These are phyloP conservation scores for Cecropterus lyciades DNA, from an alignment of 1,140 invertebrate species.

Conservation along the genomic window DNA sequence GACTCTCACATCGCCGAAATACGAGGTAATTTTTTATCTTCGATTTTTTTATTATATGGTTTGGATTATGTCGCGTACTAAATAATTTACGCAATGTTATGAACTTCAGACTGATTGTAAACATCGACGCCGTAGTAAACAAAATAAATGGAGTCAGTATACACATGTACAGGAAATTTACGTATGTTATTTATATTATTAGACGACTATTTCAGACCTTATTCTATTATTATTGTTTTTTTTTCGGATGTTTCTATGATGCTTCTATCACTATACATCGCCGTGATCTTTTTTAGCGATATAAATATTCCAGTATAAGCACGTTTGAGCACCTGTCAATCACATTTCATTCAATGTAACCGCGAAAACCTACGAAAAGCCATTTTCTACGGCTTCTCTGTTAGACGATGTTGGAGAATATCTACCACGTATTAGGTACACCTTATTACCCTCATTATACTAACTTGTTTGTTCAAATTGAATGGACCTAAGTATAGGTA, in stretches of 20 bases:
- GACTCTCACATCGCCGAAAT: conserved; percentile 94
- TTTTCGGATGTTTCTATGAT: too few relatives aligned
- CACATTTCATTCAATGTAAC: conserved; percentile 5
- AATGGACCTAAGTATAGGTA: background rate
- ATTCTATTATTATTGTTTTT: too few relatives aligned
- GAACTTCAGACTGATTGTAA: too few relatives aligned
- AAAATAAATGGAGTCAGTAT: too few relatives aligned
- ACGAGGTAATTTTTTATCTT: conserved; percentile 87
- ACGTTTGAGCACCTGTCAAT: background rate
- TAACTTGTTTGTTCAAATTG: too few relatives aligned
- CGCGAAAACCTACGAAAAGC: conserved; percentile 9
- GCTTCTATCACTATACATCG: too few relatives aligned
- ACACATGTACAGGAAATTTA: background rate
- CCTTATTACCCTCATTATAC: background rate
- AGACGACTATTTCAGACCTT: too few relatives aligned
- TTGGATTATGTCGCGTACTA: background rate
- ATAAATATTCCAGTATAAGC: background rate
- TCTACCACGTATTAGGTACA: background rate
- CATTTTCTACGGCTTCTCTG: conserved; percentile 4
- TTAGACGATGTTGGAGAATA: background rate
- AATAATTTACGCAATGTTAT: too few relatives aligned
- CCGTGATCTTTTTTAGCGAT: too few relatives aligned
- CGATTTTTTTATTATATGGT: background rate
- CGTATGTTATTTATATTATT: too few relatives aligned
- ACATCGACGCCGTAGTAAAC: too few relatives aligned